Conservation (phyloP, 2,797 vertebrate genomes). For the Agapornis canus region DNA sequence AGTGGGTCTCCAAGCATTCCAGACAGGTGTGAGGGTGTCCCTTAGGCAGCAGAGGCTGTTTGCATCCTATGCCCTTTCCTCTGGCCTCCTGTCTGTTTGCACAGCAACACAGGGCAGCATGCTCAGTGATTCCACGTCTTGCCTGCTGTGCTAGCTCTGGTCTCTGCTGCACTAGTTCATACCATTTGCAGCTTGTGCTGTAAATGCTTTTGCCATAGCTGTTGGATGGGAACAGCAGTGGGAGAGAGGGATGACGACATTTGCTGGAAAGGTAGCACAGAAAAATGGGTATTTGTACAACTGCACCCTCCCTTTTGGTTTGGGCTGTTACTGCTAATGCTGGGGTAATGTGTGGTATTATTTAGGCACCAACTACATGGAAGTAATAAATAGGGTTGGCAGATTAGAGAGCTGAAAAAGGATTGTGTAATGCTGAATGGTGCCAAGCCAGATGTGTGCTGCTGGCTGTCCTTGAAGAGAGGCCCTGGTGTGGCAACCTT, state of each 20-base stretch:
- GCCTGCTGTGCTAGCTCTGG: background rate
- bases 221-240: background rate
- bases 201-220: accelerated
- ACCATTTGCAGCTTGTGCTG: accelerated
- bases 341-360: accelerated
- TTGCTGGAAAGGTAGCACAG: background rate
- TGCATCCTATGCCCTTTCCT: accelerated
- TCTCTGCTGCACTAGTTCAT: background rate
- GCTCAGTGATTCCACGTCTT: background rate
- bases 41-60: background rate
- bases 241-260: background rate
- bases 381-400: background rate
- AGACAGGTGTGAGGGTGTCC: background rate
- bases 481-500: accelerated
- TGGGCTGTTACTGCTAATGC: accelerated
- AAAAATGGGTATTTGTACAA: background rate
- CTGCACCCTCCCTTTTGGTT: background rate
- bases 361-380: background rate
- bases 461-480: background rate
- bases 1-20: background rate
- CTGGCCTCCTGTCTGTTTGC: background rate
- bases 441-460: background rate
- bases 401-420: background rate
- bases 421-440: accelerated
- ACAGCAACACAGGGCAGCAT: accelerated